These are phyloP conservation scores for Arvicanthis niloticus DNA, from an alignment of 2,113 vertebrate species.

Conservation along the genomic window DNA sequence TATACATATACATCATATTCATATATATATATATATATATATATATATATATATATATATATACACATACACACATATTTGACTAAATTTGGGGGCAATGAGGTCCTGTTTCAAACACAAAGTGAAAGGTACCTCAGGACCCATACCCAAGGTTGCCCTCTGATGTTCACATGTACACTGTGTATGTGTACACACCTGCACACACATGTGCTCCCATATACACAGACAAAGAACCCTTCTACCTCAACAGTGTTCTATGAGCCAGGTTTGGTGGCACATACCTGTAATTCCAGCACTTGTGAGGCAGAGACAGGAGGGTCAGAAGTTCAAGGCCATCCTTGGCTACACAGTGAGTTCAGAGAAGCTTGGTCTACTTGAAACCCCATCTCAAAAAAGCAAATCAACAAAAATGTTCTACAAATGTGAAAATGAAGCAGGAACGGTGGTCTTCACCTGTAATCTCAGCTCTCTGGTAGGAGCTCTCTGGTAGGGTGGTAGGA, in stretches of 20 bases:
- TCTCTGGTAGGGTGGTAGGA: background rate
- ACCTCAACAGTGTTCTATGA: background rate
- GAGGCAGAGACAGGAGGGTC: background rate
- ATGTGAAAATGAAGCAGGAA: background rate
- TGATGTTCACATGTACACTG: background rate
- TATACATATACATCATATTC: background rate
- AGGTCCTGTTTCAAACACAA: background rate
- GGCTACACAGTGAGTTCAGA: background rate
- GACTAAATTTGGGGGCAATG: background rate
- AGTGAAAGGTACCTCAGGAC: background rate
- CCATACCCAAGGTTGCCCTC: background rate
- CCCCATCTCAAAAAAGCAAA: background rate
- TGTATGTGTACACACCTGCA: background rate
- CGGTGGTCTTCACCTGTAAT: background rate
- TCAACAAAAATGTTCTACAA: background rate
- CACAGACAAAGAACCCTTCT: background rate
- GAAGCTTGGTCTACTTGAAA: background rate
- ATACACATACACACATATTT: background rate
- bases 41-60: background rate
- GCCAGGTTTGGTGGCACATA: background rate
- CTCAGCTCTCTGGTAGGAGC: background rate
- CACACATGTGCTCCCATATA: background rate
- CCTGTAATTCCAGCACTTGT: background rate
- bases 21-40: no score
- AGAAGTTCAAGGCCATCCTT: background rate